Percentiles rank a stretch among this genome's conserved stretches.
Conservation (phyloP, 1,140 invertebrate species). For the Eumaeus atala region DNA sequence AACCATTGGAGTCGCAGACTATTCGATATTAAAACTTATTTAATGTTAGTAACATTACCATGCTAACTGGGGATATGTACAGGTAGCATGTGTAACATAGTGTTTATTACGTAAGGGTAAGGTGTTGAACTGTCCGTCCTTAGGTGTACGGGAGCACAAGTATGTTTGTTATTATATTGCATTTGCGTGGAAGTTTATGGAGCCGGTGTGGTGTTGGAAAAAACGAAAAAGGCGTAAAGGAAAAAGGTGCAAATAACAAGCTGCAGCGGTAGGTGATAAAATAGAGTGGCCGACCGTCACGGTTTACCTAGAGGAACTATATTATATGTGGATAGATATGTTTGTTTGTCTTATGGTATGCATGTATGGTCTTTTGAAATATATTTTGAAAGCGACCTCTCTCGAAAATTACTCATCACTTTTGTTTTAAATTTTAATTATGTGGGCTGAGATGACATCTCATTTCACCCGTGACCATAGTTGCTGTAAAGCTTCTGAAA, state of each 20-base stretch:
- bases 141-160: not conserved
- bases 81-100: not conserved
- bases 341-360: no score
- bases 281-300: no score
- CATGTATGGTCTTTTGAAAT: no score
- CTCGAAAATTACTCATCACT: no score
- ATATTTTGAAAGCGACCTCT: no score
- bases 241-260: not conserved
- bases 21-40: slow-evolving; percentile 8
- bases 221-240: slow-evolving; percentile 7
- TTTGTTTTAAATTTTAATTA: no score
- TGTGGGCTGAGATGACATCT: no score
- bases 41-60: slow-evolving; percentile 2
- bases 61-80: not conserved
- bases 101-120: not conserved
- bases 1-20: not conserved
- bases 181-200: slow-evolving; percentile 15
- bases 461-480: no score
- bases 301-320: no score
- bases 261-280: not conserved
- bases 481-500: no score
- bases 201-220: slow-evolving; percentile 12
- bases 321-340: no score
- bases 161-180: slow-evolving; percentile 11
- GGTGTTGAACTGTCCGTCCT: not conserved